phyloP scores from a whole-genome alignment of 1,140 invertebrate species.

The Drosophila watanabei region DNA sequence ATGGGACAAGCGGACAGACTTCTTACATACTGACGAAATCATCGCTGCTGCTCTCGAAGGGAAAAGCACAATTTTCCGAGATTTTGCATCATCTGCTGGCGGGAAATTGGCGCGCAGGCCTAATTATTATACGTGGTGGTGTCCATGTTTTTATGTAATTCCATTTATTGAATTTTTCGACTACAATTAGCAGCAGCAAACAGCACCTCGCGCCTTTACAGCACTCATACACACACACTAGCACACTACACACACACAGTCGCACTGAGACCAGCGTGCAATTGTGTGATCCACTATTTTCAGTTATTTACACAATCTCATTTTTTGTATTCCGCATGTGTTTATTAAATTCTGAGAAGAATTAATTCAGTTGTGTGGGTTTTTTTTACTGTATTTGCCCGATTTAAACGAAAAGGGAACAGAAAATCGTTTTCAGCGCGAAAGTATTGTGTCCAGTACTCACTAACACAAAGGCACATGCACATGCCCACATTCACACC shows the following conservation, averaged over 20 bases:
- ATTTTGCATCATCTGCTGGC: conserved; percentile 23
- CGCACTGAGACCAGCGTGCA: conserved; percentile 28
- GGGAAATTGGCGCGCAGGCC: conserved; percentile 8
- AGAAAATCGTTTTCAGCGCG: conserved; percentile 78
- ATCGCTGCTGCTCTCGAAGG: conserved; percentile 14
- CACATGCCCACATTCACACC: conserved; percentile 39
- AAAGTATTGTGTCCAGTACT: conserved; percentile 68
- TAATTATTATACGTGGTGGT: conserved; percentile 7
- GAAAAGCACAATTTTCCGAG: conserved; percentile 58
- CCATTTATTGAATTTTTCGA: conserved; percentile 70
- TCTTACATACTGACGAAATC: conserved; percentile 72
- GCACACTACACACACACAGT: conserved; percentile 10
- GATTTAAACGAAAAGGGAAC: conserved; percentile 40
- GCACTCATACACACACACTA: conserved; percentile 38
- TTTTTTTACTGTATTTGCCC: conserved; percentile 9
- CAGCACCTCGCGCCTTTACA: conserved; percentile 73
- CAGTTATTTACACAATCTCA: conserved; percentile 79
- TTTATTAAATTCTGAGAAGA: conserved; percentile 40
- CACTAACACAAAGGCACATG: conserved; percentile 51
- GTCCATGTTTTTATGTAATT: conserved; percentile 72
- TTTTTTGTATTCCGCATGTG: conserved; percentile 33
- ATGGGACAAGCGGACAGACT: conserved; percentile 41
- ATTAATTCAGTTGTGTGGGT: conserved; percentile 33
- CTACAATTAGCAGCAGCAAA: conserved; percentile 49
- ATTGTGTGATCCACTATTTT: conserved; percentile 72